A percentile compares a stretch with the other conserved stretches of the same genome.
Evolutionary conservation across 2,797 vertebrate genomes (phyloP).

Genomic region (Pangasius krempfi): DNA sequence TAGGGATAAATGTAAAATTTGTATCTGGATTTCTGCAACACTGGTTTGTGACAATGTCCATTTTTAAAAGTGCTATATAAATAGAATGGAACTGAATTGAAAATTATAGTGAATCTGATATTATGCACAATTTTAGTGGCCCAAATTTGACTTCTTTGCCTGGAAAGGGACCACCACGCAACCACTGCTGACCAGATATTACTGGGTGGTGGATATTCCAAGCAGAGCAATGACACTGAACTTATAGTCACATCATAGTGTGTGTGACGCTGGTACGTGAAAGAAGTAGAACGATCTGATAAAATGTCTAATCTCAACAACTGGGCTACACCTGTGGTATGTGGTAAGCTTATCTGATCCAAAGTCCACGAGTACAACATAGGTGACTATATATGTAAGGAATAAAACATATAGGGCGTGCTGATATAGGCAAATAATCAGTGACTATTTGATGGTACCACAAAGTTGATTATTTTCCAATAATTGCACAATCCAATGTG

Average conservation of each 20-base stretch:
- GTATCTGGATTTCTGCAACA: background rate
- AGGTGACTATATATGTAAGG: background rate
- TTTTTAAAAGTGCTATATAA: background rate
- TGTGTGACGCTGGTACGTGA: background rate
- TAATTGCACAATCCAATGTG: background rate
- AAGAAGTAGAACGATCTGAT: background rate
- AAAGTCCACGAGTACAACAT: background rate
- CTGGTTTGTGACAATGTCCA: background rate
- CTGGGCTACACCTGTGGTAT: background rate
- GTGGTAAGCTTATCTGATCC: background rate
- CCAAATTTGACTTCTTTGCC: background rate
- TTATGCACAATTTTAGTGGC: background rate
- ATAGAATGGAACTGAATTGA: background rate
- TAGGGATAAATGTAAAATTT: background rate
- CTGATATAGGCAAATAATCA: background rate
- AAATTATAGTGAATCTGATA: background rate
- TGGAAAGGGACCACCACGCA: background rate
- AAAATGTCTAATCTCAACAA: background rate
- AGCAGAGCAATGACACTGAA: background rate
- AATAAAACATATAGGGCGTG: background rate
- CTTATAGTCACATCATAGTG: background rate
- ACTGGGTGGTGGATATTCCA: background rate
- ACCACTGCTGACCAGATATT: background rate
- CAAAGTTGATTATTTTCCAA: background rate
- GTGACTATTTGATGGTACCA: background rate